A percentile compares a stretch with the other conserved stretches of the same genome.
phyloP scores from a whole-genome alignment of 1,140 invertebrate genomes.

The Elymnias hypermnestra region DNA sequence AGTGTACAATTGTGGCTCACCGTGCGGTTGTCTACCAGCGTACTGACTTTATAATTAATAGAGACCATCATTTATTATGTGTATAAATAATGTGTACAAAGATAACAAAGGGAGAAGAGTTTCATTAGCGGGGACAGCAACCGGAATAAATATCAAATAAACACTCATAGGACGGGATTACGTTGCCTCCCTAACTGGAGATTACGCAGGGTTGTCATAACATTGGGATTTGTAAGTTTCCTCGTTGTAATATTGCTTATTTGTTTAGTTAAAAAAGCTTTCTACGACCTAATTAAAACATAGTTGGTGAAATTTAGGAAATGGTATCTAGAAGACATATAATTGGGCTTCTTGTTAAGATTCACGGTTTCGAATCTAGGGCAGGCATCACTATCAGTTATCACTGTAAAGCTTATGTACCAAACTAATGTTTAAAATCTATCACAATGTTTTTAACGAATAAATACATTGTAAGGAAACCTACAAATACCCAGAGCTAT shows the following conservation, averaged over 20 bases:
- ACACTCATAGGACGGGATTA: constrained; percentile 37
- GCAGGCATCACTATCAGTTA: too few relatives aligned
- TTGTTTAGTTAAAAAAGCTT: background rate
- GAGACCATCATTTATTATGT: constrained; percentile 16
- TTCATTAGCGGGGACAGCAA: constrained; percentile 42
- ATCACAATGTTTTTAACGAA: too few relatives aligned
- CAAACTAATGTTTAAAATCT: too few relatives aligned
- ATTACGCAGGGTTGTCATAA: constrained; percentile 15
- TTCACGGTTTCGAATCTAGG: too few relatives aligned
- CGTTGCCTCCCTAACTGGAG: constrained; percentile 11
- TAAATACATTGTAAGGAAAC: too few relatives aligned
- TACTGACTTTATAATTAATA: constrained; percentile 20
- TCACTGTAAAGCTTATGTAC: too few relatives aligned
- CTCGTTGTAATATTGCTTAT: constrained; percentile 4
- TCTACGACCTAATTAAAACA: too few relatives aligned
- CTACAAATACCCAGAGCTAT: too few relatives aligned
- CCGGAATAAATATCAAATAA: constrained; percentile 52
- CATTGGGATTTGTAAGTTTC: constrained; percentile 7
- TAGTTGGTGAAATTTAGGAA: too few relatives aligned
- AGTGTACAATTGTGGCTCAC: background rate
- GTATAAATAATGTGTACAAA: constrained; percentile 24
- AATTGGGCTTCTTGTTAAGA: too few relatives aligned
- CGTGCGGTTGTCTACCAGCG: background rate
- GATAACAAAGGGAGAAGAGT: constrained; percentile 41
- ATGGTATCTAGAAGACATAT: too few relatives aligned